Base-by-base conservation (phyloP, 2,113 vertebrate species). In the Arenaria interpres region DNA sequence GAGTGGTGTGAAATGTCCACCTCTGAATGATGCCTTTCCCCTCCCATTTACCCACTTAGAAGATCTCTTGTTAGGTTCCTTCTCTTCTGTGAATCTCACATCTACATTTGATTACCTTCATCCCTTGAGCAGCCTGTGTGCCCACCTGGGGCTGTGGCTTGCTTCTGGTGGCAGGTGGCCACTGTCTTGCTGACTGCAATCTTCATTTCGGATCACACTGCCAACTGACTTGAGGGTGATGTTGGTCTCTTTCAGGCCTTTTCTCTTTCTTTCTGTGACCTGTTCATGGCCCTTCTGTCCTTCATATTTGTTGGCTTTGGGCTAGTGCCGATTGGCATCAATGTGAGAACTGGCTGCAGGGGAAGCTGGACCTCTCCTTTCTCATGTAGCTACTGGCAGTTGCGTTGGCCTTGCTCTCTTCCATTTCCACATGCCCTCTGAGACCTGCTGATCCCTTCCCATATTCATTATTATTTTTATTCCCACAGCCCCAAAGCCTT, bases 371-470 rank as follows among this genome's bases (percentile, higher is more conserved):
- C 39, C 13, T 57, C 48, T 75, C 32, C 22, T 57, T 18, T 62
- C 43, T 28, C 4, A 1, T 14, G 21, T 37, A 50, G 53, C 54
- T 57, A 27, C 0, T 2, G n/a, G 30, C 1, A 1, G 27, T 14
- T 48, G 27, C 1, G 0, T 11, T 33, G 24, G 30, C 16, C 73
- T 45, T 60, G 27, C 45, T 73, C 7, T 23, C 41, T 15, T 84
- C 25, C 16, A 5, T 54, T 83, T 80, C 45, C 30, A 63, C 21
- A 23, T 75, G 59, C 41, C 6, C 21, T 37, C 43, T 46, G 19
- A 13, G 30, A 78, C 24, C 35, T 67, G 7, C 15, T 57, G 45
- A 27, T 76, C 8, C 23, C 22, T 88, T 93, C 88, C 68, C 3
- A 2, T 54, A 56, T 14, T 71, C 21, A 32, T 37, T 35, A 14